These are phyloP conservation scores for Ptilorrhoa leucosticta DNA, from an alignment of 2,113 vertebrate species.

Conservation along the genomic window DNA sequence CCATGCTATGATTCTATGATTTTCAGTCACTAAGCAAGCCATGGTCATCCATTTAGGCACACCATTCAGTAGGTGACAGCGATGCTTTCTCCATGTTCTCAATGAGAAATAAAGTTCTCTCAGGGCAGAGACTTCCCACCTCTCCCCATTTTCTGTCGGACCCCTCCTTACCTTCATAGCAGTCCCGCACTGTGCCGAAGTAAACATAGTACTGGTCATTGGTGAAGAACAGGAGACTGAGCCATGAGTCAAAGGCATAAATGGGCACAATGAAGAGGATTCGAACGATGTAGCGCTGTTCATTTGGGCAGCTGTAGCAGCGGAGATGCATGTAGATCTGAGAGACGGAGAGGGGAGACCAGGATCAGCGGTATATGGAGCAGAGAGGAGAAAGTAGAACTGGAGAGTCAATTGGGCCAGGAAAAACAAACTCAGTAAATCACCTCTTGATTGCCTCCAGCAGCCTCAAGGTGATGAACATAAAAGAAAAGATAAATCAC, in stretches of 20 bases:
- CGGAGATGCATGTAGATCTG: slow-evolving; percentile 98
- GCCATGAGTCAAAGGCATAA: slow-evolving; percentile 96
- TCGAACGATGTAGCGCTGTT: slow-evolving; percentile 93
- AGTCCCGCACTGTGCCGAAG: slow-evolving; percentile 92
- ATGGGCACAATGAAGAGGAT: slow-evolving; percentile 98
- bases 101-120: neutral
- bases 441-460: neutral
- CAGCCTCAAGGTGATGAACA: neutral
- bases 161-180: slow-evolving; percentile 88
- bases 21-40: neutral
- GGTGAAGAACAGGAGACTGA: slow-evolving; percentile 98
- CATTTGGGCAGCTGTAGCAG: slow-evolving; percentile 92
- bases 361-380: neutral
- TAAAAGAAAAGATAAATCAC: neutral
- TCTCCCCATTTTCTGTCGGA: neutral
- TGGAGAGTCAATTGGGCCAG: neutral
- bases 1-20: neutral
- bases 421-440: neutral
- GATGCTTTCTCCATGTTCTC: neutral
- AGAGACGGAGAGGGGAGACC: neutral
- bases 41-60: neutral
- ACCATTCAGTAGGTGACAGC: neutral
- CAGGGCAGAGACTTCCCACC: neutral
- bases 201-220: slow-evolving; percentile 98
- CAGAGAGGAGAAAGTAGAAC: neutral